phyloP scores from a whole-genome alignment of 35 echinoderm and acorn worm genomes.

The Apostichopus parvimensis region DNA sequence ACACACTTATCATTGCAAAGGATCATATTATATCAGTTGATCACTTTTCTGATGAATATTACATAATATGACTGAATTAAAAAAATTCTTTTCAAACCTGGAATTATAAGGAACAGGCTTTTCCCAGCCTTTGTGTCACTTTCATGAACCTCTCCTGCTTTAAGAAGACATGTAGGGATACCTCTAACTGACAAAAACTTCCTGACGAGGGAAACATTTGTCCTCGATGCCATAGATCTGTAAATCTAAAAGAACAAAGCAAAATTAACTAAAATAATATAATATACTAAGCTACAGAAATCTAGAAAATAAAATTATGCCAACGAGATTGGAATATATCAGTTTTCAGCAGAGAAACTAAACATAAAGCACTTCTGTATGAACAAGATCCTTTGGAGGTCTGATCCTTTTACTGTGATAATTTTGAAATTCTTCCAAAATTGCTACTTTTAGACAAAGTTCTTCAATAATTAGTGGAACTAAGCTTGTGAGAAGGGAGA shows the following conservation, averaged over 20 bases:
- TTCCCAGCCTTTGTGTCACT: neutral
- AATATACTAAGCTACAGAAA: too few relatives aligned
- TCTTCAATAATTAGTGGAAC: too few relatives aligned
- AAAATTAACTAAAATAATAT: neutral
- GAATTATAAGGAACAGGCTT: conserved; percentile 51
- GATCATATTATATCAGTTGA: too few relatives aligned
- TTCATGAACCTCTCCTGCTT: conserved; percentile 28
- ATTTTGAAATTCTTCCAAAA: too few relatives aligned
- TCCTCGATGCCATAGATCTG: conserved; percentile 10
- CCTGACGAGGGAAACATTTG: neutral
- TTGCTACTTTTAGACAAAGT: neutral
- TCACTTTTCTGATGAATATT: too few relatives aligned
- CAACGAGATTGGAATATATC: too few relatives aligned
- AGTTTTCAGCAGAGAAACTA: too few relatives aligned
- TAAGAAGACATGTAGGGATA: conserved; percentile 41
- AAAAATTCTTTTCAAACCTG: neutral
- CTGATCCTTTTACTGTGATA: too few relatives aligned
- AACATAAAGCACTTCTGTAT: neutral
- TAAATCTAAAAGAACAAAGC: neutral
- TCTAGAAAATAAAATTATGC: neutral
- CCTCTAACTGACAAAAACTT: conserved; percentile 50
- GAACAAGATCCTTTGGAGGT: too few relatives aligned
- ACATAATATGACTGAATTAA: too few relatives aligned
- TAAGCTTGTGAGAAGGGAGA: too few relatives aligned
- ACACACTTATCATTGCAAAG: too few relatives aligned